Evolutionary conservation across 2,888 invertebrate genomes (phyloP).

Genomic region (Lasioglossum villosulum): DNA sequence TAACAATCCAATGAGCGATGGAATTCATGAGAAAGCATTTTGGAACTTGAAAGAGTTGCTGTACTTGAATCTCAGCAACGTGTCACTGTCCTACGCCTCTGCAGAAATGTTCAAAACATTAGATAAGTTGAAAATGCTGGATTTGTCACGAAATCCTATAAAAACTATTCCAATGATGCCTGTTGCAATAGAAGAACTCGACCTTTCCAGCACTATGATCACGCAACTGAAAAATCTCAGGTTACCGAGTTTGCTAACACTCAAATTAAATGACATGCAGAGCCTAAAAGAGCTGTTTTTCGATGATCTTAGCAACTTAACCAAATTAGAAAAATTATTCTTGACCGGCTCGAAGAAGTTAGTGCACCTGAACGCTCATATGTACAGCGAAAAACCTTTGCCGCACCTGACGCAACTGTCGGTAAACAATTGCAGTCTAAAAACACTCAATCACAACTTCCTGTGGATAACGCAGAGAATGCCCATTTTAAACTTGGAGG

Average conservation of each 20-base stretch:
- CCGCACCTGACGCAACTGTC: slow-evolving; percentile 85
- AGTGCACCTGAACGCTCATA: slow-evolving; percentile 85
- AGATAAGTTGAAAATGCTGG: slow-evolving; percentile 73
- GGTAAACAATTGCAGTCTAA: slow-evolving; percentile 85
- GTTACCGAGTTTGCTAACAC: slow-evolving; percentile 85
- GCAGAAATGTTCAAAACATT: slow-evolving; percentile 76
- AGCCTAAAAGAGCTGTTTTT: slow-evolving; percentile 85
- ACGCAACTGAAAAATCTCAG: slow-evolving; percentile 84
- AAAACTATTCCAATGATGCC: slow-evolving; percentile 86
- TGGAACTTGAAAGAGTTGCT: slow-evolving; percentile 72
- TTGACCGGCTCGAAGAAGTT: slow-evolving; percentile 86
- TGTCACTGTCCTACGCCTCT: slow-evolving; percentile 75
- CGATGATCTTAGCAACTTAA: slow-evolving; percentile 86
- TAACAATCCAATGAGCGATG: slow-evolving; percentile 79
- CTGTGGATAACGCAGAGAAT: slow-evolving; percentile 85
- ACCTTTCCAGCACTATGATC: slow-evolving; percentile 88
- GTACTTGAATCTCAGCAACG: slow-evolving; percentile 77
- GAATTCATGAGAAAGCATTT: slow-evolving; percentile 80
- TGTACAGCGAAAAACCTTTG: slow-evolving; percentile 79
- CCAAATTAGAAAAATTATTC: slow-evolving; percentile 85
- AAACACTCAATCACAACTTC: slow-evolving; percentile 83
- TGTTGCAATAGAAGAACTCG: slow-evolving; percentile 86
- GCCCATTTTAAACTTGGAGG: slow-evolving; percentile 86
- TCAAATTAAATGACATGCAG: slow-evolving; percentile 87
- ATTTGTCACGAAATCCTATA: slow-evolving; percentile 85